Conservation (phyloP, 2,888 invertebrate genomes). For the Spodoptera exigua region DNA sequence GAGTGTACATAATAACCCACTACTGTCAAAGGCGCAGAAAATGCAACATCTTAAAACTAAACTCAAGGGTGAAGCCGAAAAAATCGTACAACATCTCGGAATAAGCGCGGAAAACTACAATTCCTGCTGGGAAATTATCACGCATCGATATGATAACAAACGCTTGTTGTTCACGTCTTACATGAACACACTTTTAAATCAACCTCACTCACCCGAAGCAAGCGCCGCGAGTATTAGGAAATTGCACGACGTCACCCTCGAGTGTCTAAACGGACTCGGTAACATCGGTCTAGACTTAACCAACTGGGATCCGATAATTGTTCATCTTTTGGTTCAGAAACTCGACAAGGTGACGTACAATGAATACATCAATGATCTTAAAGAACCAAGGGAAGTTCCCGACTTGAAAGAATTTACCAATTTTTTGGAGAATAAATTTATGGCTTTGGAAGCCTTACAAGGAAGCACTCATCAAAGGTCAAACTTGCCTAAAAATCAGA, state of each 20-base stretch:
- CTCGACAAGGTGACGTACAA: slow-evolving; percentile 11
- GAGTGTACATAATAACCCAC: too few species aligned
- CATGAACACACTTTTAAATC: too few species aligned
- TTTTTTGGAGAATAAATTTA: slow-evolving; percentile 12
- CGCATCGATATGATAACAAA: too few species aligned
- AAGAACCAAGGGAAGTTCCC: slow-evolving; percentile 10
- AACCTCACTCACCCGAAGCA: too few species aligned
- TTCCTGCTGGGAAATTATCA: too few species aligned
- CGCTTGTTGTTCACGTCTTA: too few species aligned
- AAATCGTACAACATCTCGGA: too few species aligned
- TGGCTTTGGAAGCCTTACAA: slow-evolving; percentile 1
- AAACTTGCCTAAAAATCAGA: not conserved
- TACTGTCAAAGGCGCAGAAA: too few species aligned
- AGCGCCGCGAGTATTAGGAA: too few species aligned
- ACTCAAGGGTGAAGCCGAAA: too few species aligned
- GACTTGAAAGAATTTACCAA: slow-evolving; percentile 12
- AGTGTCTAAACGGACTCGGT: slow-evolving; percentile 15
- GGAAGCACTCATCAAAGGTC: slow-evolving; percentile 4
- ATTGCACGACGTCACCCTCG: slow-evolving; percentile 10
- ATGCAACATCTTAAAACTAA: too few species aligned
- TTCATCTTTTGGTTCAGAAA: slow-evolving; percentile 7
- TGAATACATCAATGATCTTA: slow-evolving; percentile 6
- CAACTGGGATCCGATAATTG: slow-evolving; percentile 7
- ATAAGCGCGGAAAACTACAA: too few species aligned
- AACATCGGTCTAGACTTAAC: slow-evolving; percentile 7